These are phyloP conservation scores for Nemurella pictetii DNA, from an alignment of 2,888 invertebrate species.

Conservation along the genomic window DNA sequence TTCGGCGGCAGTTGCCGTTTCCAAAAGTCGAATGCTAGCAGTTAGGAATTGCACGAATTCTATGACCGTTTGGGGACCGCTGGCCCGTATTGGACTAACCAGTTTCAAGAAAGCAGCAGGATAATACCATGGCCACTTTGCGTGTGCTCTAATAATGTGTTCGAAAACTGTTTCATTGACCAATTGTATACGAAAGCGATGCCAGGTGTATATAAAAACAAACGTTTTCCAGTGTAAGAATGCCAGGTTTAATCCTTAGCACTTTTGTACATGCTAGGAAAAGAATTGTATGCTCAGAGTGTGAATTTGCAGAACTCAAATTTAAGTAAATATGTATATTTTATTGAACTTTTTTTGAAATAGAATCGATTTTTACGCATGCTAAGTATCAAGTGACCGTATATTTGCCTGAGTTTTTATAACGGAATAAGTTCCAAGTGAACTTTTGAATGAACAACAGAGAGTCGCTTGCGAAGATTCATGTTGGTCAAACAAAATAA, in stretches of 20 bases:
- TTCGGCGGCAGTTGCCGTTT: neutral
- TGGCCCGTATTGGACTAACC: neutral
- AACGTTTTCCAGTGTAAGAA: neutral
- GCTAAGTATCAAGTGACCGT: neutral
- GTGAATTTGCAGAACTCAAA: too few relatives aligned
- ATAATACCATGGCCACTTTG: neutral
- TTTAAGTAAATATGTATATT: too few relatives aligned
- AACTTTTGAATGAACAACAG: neutral
- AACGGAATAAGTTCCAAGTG: neutral
- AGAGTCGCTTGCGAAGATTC: neutral
- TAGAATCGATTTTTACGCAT: too few relatives aligned
- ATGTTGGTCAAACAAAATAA: slow-evolving; percentile 19
- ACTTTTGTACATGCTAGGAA: neutral
- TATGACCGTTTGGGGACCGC: neutral
- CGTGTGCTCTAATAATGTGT: neutral
- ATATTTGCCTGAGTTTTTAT: neutral
- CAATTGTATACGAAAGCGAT: too few relatives aligned
- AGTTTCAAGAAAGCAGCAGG: neutral
- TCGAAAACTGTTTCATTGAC: too few relatives aligned
- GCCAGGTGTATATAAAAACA: too few relatives aligned
- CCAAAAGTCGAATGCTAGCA: neutral
- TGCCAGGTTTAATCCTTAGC: neutral
- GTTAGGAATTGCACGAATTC: neutral
- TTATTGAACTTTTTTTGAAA: too few relatives aligned
- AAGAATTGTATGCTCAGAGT: neutral